These are phyloP conservation scores for Globodera ellingtonae DNA, from an alignment of 1,140 invertebrate genomes.

Conservation along the genomic window DNA sequence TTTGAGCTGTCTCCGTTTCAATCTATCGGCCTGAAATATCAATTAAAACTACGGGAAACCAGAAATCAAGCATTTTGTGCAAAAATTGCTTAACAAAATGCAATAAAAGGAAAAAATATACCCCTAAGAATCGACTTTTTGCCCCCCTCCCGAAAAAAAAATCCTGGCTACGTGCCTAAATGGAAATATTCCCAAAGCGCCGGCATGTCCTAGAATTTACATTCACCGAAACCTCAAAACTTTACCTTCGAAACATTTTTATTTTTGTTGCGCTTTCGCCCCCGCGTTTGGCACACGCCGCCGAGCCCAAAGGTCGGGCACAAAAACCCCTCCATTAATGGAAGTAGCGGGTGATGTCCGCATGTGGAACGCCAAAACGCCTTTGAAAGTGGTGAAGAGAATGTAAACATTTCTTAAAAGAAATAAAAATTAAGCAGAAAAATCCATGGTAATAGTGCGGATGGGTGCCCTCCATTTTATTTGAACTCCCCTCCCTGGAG, in stretches of 20 bases:
- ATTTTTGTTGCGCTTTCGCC: conserved; percentile 58
- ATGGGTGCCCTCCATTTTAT: no score
- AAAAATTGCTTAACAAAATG: no score
- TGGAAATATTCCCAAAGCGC: no score
- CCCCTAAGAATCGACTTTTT: no score
- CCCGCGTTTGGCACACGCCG: conserved; percentile 44
- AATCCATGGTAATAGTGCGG: no score
- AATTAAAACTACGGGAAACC: no score
- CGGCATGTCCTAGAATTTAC: no score
- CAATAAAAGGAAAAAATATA: no score
- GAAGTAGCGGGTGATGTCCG: no score
- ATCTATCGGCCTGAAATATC: conserved; percentile 42
- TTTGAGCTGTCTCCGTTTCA: conserved; percentile 40
- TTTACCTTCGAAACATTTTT: conserved; percentile 48
- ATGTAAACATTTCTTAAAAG: neutral
- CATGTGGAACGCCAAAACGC: neutral
- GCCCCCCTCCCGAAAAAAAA: no score
- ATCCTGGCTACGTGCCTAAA: no score
- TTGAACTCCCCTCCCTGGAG: no score
- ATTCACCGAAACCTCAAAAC: neutral
- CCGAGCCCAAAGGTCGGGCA: neutral
- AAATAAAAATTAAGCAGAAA: neutral
- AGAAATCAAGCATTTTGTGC: neutral
- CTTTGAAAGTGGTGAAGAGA: neutral
- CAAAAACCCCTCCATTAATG: neutral